These are phyloP conservation scores for Lemur catta DNA, from an alignment of 2,797 vertebrate genomes.

Conservation along the genomic window DNA sequence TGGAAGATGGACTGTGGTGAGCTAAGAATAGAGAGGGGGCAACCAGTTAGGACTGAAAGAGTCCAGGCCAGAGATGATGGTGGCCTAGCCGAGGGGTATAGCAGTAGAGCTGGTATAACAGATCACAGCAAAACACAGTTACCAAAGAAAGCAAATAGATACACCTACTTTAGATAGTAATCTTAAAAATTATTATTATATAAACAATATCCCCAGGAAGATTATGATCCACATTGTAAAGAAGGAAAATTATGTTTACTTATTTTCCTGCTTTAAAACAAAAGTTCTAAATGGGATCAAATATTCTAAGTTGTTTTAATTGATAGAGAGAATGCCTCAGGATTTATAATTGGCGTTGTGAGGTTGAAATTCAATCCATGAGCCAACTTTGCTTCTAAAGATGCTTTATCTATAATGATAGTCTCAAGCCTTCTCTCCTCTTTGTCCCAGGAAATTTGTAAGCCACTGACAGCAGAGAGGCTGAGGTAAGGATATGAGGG, in stretches of 20 bases:
- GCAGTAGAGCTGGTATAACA: background rate
- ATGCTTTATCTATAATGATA: background rate
- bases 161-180: background rate
- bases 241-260: background rate
- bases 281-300: background rate
- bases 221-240: background rate
- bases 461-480: background rate
- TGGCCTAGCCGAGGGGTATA: background rate
- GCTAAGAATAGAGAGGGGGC: background rate
- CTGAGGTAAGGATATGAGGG: background rate
- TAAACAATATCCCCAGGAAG: background rate
- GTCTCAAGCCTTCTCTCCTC: background rate
- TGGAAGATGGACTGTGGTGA: background rate
- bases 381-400: background rate
- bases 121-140: background rate
- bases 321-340: background rate
- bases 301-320: background rate
- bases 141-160: background rate
- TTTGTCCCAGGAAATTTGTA: background rate
- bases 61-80: background rate
- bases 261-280: background rate
- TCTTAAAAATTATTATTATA: slow-evolving; percentile 9
- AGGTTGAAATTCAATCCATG: background rate
- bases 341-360: background rate
- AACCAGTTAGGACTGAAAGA: background rate